Percentiles rank a stretch among this genome's conserved stretches.
Conservation (phyloP, 1,140 invertebrate genomes). For the Zophobas atratus region DNA sequence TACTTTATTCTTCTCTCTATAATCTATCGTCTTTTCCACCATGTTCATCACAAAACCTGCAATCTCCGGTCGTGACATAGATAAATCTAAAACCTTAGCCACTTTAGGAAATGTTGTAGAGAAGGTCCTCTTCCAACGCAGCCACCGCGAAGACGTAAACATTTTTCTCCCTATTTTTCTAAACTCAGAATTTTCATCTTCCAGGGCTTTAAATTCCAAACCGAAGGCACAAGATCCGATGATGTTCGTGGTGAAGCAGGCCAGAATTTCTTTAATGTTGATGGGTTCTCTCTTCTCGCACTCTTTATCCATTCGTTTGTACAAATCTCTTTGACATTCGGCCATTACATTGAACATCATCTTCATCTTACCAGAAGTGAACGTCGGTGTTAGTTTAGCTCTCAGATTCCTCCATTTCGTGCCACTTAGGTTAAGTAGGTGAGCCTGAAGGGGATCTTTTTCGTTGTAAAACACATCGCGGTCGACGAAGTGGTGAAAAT, state of each 20-base stretch:
- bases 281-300: slow-evolving; percentile 49
- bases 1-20: slow-evolving; percentile 67
- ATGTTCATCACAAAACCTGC: slow-evolving; percentile 68
- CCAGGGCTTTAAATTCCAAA: slow-evolving; percentile 68
- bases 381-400: slow-evolving; percentile 60
- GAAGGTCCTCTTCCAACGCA: slow-evolving; percentile 56
- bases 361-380: slow-evolving; percentile 64
- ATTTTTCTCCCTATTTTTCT: slow-evolving; percentile 50
- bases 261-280: slow-evolving; percentile 66
- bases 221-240: slow-evolving; percentile 69
- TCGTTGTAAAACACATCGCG: slow-evolving; percentile 67
- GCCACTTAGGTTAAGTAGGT: slow-evolving; percentile 68
- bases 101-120: slow-evolving; percentile 59
- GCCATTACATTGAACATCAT: slow-evolving; percentile 63
- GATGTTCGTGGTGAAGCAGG: slow-evolving; percentile 69
- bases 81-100: slow-evolving; percentile 53
- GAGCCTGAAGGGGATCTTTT: slow-evolving; percentile 67
- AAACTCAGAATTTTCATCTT: slow-evolving; percentile 64
- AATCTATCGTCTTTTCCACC: slow-evolving; percentile 66
- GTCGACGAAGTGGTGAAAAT: slow-evolving; percentile 70
- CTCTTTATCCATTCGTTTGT: slow-evolving; percentile 23
- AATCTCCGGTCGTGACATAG: slow-evolving; percentile 57
- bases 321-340: slow-evolving; percentile 29
- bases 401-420: slow-evolving; percentile 68
- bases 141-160: slow-evolving; percentile 43